Conservation (phyloP, 2,888 invertebrate genomes). For the Rhagonycha lutea region DNA sequence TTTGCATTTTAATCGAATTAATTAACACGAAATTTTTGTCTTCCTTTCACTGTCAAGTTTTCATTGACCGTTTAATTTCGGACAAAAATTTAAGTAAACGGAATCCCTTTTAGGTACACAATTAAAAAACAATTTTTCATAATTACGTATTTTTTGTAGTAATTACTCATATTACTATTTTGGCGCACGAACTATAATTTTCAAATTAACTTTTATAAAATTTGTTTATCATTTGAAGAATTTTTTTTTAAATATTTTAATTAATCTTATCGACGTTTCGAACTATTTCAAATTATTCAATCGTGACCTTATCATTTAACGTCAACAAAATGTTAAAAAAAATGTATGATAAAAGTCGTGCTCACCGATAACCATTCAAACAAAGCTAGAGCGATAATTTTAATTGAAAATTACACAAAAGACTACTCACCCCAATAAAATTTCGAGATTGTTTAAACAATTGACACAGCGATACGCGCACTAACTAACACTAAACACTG, state of each 20-base stretch:
- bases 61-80: background rate
- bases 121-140: background rate
- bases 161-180: background rate
- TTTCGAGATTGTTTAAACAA: background rate
- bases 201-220: background rate
- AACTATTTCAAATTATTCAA: background rate
- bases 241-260: background rate
- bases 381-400: background rate
- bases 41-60: background rate
- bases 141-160: background rate
- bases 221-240: background rate
- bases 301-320: background rate
- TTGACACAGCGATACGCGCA: background rate
- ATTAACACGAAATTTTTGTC: background rate
- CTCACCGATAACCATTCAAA: background rate
- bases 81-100: background rate
- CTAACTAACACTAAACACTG: background rate
- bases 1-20: background rate
- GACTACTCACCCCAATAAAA: background rate
- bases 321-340: background rate
- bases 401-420: background rate
- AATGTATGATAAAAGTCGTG: background rate
- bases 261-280: background rate
- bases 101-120: background rate
- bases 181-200: background rate